Conservation (phyloP, 2,888 invertebrate genomes). For the Sinopyrophorus schimmeli region DNA sequence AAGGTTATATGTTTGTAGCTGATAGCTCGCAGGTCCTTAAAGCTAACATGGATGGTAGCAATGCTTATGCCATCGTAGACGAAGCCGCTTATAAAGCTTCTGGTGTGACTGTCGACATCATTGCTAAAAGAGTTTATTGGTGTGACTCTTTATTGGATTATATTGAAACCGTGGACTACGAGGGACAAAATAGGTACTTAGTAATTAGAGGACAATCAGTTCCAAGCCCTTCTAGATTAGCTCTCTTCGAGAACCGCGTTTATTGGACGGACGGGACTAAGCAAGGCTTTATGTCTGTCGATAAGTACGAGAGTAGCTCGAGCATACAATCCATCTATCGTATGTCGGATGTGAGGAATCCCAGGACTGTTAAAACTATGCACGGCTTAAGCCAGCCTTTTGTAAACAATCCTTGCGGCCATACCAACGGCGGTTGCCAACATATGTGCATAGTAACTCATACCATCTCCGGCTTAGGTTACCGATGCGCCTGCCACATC, state of each 20-base stretch:
- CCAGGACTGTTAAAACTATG: conserved; percentile 81
- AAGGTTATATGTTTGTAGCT: conserved; percentile 86
- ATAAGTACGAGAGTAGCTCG: conserved; percentile 79
- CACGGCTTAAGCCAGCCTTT: conserved; percentile 77
- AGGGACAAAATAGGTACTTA: conserved; percentile 79
- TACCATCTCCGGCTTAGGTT: conserved; percentile 72
- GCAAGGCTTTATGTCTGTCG: conserved; percentile 84
- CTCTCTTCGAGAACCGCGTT: conserved; percentile 83
- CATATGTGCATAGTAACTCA: conserved; percentile 94
- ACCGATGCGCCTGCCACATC: conserved; percentile 88
- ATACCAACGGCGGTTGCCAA: conserved; percentile 86
- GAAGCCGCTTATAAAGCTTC: conserved; percentile 94
- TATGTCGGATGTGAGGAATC: conserved; percentile 77
- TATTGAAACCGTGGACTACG: conserved; percentile 94
- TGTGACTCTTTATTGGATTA: conserved; percentile 94
- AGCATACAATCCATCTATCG: conserved; percentile 81
- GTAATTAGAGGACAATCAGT: conserved; percentile 82
- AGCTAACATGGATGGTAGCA: conserved; percentile 94
- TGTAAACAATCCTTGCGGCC: conserved; percentile 79
- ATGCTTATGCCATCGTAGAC: conserved; percentile 79
- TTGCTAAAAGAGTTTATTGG: conserved; percentile 91
- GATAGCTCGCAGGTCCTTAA: conserved; percentile 81
- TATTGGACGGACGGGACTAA: conserved; percentile 93
- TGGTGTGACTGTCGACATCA: conserved; percentile 89
- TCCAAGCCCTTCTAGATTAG: conserved; percentile 81